phyloP scores from a whole-genome alignment of 2,888 invertebrate species.

The Stenoptilia bipunctidactyla region DNA sequence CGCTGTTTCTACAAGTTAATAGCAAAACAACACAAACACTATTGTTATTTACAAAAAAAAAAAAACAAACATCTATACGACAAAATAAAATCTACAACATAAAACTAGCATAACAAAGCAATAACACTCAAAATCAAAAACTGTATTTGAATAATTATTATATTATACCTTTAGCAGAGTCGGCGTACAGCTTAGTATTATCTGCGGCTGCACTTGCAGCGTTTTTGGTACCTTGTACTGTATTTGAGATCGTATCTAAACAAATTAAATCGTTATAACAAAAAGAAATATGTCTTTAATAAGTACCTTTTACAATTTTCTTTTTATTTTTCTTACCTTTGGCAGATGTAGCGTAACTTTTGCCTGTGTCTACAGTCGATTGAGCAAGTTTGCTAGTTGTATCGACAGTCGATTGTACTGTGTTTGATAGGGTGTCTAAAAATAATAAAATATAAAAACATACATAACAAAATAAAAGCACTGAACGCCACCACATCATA shows the following conservation, averaged over 20 bases:
- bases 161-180: conserved; percentile 41
- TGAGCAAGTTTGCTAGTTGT: conserved; percentile 21
- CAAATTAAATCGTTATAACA: not conserved
- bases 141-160: not conserved
- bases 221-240: conserved; percentile 38
- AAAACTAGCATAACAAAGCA: conserved; percentile 5
- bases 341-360: conserved; percentile 17
- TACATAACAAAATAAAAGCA: too few species aligned
- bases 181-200: conserved; percentile 35
- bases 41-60: conserved; percentile 18
- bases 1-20: conserved; percentile 37
- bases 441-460: too few species aligned
- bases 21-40: conserved; percentile 21
- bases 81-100: conserved; percentile 9
- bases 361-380: conserved; percentile 22
- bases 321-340: conserved; percentile 17
- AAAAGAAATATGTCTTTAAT: not conserved
- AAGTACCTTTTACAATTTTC: too few species aligned
- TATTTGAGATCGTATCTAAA: conserved; percentile 18
- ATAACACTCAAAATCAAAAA: conserved; percentile 10
- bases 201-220: conserved; percentile 33
- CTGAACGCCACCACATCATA: too few species aligned
- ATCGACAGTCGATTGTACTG: conserved; percentile 19
- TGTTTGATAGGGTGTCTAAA: conserved; percentile 20
- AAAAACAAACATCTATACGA: conserved; percentile 12